A percentile compares a stretch with the other conserved stretches of the same genome.
These are phyloP conservation scores for Passer montanus DNA, from an alignment of 2,113 vertebrate genomes.

Conservation along the genomic window DNA sequence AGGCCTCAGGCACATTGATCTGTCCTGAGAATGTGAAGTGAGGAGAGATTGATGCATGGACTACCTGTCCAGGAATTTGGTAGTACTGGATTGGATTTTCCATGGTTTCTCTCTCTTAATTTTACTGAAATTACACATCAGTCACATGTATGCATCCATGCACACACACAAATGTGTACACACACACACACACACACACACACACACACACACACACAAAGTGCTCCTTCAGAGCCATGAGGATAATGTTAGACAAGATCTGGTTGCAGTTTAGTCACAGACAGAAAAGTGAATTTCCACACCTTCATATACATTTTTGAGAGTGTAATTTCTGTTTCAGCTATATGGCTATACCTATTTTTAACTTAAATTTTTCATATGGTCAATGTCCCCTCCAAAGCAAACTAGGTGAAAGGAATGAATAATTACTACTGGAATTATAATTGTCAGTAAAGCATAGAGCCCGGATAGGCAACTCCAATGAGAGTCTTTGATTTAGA, in stretches of 20 bases:
- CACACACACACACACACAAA: neutral
- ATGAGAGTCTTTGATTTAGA: neutral
- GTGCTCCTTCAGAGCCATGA: neutral
- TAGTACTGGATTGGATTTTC: constrained; percentile 45
- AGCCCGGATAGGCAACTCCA: neutral
- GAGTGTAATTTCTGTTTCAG: constrained; percentile 17
- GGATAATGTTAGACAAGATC: neutral
- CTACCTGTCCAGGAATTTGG: constrained; percentile 56
- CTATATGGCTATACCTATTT: neutral
- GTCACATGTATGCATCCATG: neutral
- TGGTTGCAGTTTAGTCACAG: neutral
- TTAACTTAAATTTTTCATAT: constrained; percentile 5
- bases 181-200: neutral
- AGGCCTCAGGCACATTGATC: constrained; percentile 43
- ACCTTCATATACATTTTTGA: neutral
- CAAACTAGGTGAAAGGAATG: constrained; percentile 25
- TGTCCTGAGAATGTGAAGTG: constrained; percentile 51
- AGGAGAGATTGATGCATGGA: constrained; percentile 62
- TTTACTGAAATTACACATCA: neutral
- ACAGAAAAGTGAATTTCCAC: neutral
- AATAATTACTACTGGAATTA: constrained; percentile 15
- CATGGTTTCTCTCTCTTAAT: constrained; percentile 33
- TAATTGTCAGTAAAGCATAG: neutral
- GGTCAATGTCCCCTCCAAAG: neutral
- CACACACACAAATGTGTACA: neutral